Percentiles rank a stretch among this genome's conserved stretches.
These are phyloP conservation scores for Mustela nigripes DNA, from an alignment of 2,113 vertebrate genomes.

Conservation along the genomic window DNA sequence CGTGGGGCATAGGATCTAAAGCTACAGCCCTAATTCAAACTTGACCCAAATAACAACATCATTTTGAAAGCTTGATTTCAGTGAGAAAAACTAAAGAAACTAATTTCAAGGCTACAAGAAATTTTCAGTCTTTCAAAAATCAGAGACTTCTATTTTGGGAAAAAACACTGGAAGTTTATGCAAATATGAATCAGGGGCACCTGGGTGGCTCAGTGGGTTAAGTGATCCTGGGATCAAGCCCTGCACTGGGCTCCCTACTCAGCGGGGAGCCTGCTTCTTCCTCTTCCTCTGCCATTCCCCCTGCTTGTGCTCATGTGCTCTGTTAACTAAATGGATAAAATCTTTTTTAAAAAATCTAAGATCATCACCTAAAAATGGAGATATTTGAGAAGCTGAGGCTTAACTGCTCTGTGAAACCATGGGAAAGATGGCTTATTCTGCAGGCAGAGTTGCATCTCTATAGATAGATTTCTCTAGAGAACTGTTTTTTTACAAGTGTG, in stretches of 20 bases:
- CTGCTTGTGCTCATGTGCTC: too few species aligned
- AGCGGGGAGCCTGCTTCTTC: too few species aligned
- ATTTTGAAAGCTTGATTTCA: conserved; percentile 18
- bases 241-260: too few species aligned
- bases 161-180: conserved; percentile 19
- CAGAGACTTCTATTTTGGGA: background rate
- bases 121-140: background rate
- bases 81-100: conserved; percentile 10
- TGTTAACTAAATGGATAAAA: too few species aligned
- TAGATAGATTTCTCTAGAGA: conserved; percentile 29
- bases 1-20: background rate
- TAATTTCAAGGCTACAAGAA: background rate
- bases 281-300: too few species aligned
- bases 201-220: too few species aligned
- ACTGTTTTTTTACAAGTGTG: background rate
- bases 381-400: conserved; percentile 40
- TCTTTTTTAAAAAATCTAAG: background rate
- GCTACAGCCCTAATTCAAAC: background rate
- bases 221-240: too few species aligned
- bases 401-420: background rate
- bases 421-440: background rate
- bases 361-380: conserved; percentile 31
- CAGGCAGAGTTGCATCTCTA: background rate
- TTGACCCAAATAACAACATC: conserved; percentile 41
- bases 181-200: background rate